A percentile compares a stretch with the other conserved stretches of the same genome.
Conservation (phyloP, 2,113 vertebrate genomes). For the Aegithalos caudatus region DNA sequence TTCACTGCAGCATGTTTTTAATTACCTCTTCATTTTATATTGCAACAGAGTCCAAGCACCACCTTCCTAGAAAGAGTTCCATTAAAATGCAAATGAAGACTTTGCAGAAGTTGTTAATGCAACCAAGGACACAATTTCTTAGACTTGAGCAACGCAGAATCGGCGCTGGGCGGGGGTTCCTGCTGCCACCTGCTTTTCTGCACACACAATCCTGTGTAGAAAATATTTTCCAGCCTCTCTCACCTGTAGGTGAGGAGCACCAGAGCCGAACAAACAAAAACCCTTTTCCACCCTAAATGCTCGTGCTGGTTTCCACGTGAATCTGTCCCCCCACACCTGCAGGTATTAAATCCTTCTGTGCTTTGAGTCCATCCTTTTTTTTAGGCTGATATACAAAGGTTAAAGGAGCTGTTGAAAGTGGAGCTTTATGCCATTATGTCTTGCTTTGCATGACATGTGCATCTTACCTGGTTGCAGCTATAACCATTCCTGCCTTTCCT, state of each 20-base stretch:
- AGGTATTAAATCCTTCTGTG: background rate
- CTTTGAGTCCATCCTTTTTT: background rate
- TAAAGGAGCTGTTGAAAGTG: background rate
- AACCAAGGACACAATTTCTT: background rate
- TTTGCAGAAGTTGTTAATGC: constrained; percentile 11
- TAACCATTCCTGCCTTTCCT: background rate
- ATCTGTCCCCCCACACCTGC: fast-evolving
- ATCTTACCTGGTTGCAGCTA: background rate
- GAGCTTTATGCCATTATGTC: background rate
- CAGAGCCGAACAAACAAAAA: background rate
- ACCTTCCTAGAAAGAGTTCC: constrained; percentile 50
- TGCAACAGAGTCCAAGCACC: background rate
- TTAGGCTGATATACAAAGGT: background rate
- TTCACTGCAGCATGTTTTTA: background rate
- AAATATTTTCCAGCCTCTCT: background rate
- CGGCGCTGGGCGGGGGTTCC: background rate
- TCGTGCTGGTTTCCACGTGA: fast-evolving
- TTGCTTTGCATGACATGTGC: background rate
- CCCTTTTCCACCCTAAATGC: background rate
- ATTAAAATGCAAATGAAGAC: constrained; percentile 52
- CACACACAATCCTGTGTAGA: fast-evolving
- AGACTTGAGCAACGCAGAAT: background rate
- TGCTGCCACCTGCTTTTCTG: background rate
- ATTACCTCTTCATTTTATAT: constrained; percentile 2
- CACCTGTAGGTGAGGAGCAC: background rate